Conservation (phyloP, 2,113 vertebrate genomes). For the Coturnix japonica region DNA sequence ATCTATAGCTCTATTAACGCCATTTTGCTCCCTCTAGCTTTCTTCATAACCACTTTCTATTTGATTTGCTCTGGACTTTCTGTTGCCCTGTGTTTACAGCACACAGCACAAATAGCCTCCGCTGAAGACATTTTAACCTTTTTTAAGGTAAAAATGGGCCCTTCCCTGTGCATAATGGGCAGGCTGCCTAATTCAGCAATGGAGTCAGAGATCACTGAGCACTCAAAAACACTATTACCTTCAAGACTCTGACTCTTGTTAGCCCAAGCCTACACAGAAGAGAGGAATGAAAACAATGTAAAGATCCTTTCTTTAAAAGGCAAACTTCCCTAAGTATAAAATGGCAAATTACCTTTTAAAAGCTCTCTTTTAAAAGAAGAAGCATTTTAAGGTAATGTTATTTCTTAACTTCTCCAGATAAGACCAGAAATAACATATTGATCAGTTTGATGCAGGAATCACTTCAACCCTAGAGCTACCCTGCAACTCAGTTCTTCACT, state of each 20-base stretch:
- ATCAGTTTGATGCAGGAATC: not conserved
- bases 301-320: not conserved
- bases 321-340: not conserved
- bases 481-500: not conserved
- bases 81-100: not conserved
- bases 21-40: not conserved
- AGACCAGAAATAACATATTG: not conserved
- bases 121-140: not conserved
- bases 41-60: not conserved
- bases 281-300: not conserved
- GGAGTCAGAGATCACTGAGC: not conserved
- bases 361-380: not conserved
- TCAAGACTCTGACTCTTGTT: not conserved
- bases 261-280: not conserved
- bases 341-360: not conserved
- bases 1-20: not conserved
- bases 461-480: not conserved
- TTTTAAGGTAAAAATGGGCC: not conserved
- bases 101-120: not conserved
- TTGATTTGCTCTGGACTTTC: not conserved
- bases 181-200: not conserved
- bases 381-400: not conserved
- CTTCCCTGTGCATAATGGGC: not conserved
- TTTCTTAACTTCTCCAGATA: not conserved
- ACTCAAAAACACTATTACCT: not conserved